phyloP scores from a whole-genome alignment of 2,113 vertebrate genomes.

The Sphaerodactylus townsendi region DNA sequence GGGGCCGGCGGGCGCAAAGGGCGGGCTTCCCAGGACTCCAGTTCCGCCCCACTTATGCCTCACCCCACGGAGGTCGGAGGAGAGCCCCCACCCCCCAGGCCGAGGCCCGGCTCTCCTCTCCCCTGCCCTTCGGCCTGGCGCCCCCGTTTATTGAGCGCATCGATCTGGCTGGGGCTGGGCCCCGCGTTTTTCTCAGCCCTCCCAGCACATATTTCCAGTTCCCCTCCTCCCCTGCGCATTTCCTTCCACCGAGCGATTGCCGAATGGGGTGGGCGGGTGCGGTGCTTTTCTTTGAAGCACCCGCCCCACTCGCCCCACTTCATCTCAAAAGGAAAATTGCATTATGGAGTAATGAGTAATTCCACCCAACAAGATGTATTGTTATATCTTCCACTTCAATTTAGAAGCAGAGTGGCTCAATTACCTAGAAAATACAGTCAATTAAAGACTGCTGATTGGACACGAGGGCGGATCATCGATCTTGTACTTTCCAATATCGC shows the following conservation, averaged over 20 bases:
- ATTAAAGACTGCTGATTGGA: slow-evolving; percentile 93
- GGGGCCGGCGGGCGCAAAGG: too few relatives aligned
- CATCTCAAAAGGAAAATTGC: slow-evolving; percentile 80
- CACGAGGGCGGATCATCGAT: slow-evolving; percentile 89
- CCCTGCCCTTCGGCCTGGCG: neutral
- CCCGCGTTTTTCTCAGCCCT: too few relatives aligned
- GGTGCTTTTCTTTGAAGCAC: neutral
- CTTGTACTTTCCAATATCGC: slow-evolving; percentile 90
- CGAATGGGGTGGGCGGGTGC: neutral
- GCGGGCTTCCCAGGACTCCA: too few relatives aligned
- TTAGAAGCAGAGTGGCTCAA: slow-evolving; percentile 82
- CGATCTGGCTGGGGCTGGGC: neutral
- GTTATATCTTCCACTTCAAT: slow-evolving; percentile 84
- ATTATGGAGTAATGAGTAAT: slow-evolving; percentile 83
- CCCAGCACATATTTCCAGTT: neutral
- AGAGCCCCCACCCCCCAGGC: neutral
- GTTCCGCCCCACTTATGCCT: too few relatives aligned
- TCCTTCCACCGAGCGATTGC: neutral
- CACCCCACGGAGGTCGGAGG: neutral
- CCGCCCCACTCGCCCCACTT: slow-evolving; percentile 48
- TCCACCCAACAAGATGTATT: slow-evolving; percentile 80
- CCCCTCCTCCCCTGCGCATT: neutral
- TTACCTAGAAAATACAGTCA: slow-evolving; percentile 90
- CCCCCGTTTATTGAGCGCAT: neutral
- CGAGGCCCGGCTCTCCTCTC: neutral